Evolutionary conservation across 2,888 invertebrate genomes (phyloP).

Genomic region (Noctua janthina): DNA sequence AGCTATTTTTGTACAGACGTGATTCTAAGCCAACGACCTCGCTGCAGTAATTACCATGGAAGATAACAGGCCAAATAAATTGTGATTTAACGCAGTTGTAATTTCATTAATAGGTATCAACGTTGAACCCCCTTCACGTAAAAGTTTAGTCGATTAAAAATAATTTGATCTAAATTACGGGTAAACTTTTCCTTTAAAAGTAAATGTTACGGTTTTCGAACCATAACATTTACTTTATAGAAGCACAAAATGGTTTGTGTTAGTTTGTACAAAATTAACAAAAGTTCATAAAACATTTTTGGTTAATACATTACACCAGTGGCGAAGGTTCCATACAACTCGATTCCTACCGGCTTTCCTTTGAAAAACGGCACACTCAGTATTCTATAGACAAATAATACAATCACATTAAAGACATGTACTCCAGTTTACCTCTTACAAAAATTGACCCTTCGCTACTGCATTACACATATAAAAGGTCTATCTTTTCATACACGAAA

Average conservation of each 20-base stretch:
- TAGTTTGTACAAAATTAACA: background rate
- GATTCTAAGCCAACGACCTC: constrained; percentile 73
- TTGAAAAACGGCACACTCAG: too few relatives aligned
- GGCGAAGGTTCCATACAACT: too few relatives aligned
- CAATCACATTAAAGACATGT: too few relatives aligned
- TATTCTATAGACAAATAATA: too few relatives aligned
- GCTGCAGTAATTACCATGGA: constrained; percentile 76
- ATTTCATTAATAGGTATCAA: constrained; percentile 72
- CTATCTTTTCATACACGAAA: too few relatives aligned
- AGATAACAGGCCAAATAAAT: constrained; percentile 78
- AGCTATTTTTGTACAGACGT: constrained; percentile 71
- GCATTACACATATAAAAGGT: too few relatives aligned
- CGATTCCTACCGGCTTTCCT: too few relatives aligned
- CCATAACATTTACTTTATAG: background rate
- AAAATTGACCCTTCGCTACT: too few relatives aligned
- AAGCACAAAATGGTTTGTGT: background rate
- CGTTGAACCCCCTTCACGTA: constrained; percentile 51
- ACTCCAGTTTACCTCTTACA: too few relatives aligned
- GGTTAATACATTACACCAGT: background rate
- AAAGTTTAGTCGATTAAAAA: constrained; percentile 41
- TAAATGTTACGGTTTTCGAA: constrained; percentile 3
- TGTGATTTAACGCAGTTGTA: constrained; percentile 76
- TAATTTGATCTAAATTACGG: constrained; percentile 24
- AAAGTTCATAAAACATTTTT: background rate
- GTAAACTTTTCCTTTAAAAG: constrained; percentile 11